Conservation (phyloP, 92 coral and sea anemone species). For the Metridium senile region DNA sequence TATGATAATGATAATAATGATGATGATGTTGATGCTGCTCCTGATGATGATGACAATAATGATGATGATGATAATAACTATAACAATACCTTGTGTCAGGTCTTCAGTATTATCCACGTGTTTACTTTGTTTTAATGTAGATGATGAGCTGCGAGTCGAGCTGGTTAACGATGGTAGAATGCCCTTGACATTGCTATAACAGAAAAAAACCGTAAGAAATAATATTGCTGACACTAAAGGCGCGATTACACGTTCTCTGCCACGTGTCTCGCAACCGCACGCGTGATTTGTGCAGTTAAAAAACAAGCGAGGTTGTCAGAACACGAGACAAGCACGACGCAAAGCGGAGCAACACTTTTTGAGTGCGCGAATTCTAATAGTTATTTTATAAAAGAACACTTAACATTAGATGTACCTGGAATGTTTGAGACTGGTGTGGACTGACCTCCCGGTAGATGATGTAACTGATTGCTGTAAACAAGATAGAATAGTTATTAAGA, state of each 20-base stretch:
- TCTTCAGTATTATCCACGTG: slow-evolving; percentile 54
- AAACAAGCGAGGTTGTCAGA: no score
- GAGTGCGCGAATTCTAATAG: no score
- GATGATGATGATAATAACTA: neutral
- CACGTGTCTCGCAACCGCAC: no score
- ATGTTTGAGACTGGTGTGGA: neutral
- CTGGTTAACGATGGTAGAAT: slow-evolving; percentile 6
- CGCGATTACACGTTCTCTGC: no score
- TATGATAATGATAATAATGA: neutral
- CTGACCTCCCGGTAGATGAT: neutral
- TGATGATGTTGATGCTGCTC: neutral
- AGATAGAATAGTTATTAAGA: neutral
- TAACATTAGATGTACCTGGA: neutral
- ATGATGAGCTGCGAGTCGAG: slow-evolving; percentile 1
- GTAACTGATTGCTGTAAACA: neutral
- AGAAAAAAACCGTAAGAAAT: no score
- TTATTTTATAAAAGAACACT: no score
- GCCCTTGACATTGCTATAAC: neutral
- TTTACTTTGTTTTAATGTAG: slow-evolving; percentile 15
- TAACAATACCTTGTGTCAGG: slow-evolving; percentile 42
- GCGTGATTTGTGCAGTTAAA: no score
- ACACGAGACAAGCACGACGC: no score
- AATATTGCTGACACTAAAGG: no score
- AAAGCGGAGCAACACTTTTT: no score
- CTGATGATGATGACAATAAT: neutral